These are phyloP conservation scores for Sardina pilchardus DNA, from an alignment of 2,113 vertebrate species.

Conservation along the genomic window DNA sequence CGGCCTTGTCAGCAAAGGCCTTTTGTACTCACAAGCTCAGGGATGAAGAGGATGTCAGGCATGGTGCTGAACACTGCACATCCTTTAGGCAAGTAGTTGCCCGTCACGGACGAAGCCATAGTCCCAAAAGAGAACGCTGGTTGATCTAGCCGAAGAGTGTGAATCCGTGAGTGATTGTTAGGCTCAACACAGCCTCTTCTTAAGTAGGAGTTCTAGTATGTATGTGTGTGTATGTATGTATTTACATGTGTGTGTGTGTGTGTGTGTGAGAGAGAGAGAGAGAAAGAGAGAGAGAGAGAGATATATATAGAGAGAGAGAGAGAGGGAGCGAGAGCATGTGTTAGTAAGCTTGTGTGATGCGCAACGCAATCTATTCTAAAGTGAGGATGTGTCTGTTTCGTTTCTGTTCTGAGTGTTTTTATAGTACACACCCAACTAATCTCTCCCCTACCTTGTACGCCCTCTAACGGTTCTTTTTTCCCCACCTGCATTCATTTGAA, in stretches of 20 bases:
- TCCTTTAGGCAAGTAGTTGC: conserved; percentile 60
- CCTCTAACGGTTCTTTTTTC: too few relatives aligned
- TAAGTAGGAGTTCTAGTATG: not conserved
- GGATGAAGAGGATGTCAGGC: conserved; percentile 72
- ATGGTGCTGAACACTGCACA: conserved; percentile 61
- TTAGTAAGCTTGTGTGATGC: not conserved
- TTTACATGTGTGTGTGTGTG: not conserved
- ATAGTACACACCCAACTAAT: conserved; percentile 8
- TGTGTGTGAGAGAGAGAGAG: too few relatives aligned
- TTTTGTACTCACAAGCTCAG: conserved; percentile 70
- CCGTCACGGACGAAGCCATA: conserved; percentile 64
- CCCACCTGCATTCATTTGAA: not conserved
- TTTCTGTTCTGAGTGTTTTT: not conserved
- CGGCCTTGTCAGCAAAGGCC: not conserved
- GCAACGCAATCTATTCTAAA: not conserved
- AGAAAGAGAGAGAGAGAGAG: not conserved
- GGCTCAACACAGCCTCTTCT: not conserved
- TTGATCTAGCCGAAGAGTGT: not conserved
- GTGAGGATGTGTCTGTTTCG: not conserved
- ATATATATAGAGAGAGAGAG: too few relatives aligned
- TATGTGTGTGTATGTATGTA: not conserved
- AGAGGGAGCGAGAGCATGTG: not conserved
- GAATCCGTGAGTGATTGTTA: not conserved
- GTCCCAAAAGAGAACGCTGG: conserved; percentile 42
- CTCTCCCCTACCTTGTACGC: not conserved